Evolutionary conservation across 2,797 vertebrate genomes (phyloP), one percentile per base, ranked within the genome.

Genomic region (Monodelphis domestica): DNA sequence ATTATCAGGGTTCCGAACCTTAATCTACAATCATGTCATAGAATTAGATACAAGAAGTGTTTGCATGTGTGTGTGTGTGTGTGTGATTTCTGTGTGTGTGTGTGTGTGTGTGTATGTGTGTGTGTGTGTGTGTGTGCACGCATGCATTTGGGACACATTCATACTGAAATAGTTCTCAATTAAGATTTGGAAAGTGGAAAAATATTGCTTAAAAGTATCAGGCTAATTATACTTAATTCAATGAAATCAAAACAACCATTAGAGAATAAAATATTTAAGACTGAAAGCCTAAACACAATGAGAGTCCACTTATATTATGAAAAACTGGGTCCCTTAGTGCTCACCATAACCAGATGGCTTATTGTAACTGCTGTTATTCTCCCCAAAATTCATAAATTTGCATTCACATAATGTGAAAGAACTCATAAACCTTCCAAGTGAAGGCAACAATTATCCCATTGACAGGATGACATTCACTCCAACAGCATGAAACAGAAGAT

Each of bases 381-480:
- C 94, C 93, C 84, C 95, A 96, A 97, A 95, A 93, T 89, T n/a
- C 7, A 53, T 97, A 96, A 97, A 91, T 94, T 63, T 53, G 90
- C 59, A 96, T 95, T 97, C 84, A 91, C 70, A 63, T 14, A 97
- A 97, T 59, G 88, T 98, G 95, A 97, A 97, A 97, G 88, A 94
- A 90, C 91, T 95, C 96, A 70, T 88, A 97, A 97, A 91, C 89
- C 78, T 98, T 97, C 94, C 90, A 93, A 89, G 53, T 95, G 94
- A 98, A 98, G 90, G 93, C 89, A 98, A 95, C 94, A 94, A 95
- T 96, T 84, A 98, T 95, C 89, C 96, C 97, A 94, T 88, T 98
- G 98, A 98, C 97, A 97, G 90, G 89, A 53, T 97, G 98, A 97
- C 98, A 97, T 97, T 97, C 94, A 89, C 94, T 95, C 78, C 55